Percentiles rank a stretch among this genome's conserved stretches.
These are phyloP conservation scores for Clanis bilineata DNA, from an alignment of 2,888 invertebrate genomes.

Conservation along the genomic window DNA sequence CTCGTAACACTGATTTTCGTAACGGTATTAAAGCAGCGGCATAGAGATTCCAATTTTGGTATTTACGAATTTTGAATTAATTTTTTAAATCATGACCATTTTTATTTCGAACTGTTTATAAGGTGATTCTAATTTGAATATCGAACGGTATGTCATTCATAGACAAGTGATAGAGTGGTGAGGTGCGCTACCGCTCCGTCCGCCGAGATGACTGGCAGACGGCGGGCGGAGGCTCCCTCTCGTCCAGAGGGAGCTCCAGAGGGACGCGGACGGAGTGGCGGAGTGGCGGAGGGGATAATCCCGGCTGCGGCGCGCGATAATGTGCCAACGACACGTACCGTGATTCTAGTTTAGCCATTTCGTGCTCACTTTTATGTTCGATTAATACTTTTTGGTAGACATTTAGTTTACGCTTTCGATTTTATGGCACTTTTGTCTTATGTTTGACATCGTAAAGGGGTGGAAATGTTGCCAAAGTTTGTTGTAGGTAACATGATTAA, in stretches of 20 bases:
- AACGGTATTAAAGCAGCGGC: not conserved
- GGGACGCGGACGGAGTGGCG: conserved; percentile 45
- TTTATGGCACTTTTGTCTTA: conserved; percentile 8
- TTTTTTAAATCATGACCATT: not conserved
- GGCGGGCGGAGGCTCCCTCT: conserved; percentile 44
- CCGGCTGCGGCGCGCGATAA: conserved; percentile 41
- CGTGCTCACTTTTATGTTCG: conserved; percentile 4
- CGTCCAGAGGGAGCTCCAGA: conserved; percentile 54
- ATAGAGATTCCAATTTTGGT: not conserved
- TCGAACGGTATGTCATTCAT: not conserved
- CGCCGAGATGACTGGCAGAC: conserved; percentile 59
- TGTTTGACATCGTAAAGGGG: not conserved
- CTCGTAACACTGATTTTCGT: not conserved
- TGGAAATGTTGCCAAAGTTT: not conserved
- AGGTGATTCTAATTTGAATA: conserved; percentile 3
- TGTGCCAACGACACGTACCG: conserved; percentile 22
- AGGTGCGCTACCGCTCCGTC: conserved; percentile 45
- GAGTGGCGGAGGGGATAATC: conserved; percentile 46
- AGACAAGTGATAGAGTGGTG: conserved; percentile 5
- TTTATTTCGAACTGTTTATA: not conserved
- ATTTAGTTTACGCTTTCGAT: conserved; percentile 10
- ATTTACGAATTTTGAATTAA: not conserved
- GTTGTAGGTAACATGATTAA: not conserved
- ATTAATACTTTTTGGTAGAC: conserved; percentile 13
- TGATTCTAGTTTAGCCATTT: conserved; percentile 16